Percentiles rank a stretch among this genome's conserved stretches.
Conservation (phyloP, 2,888 invertebrate species). For the Drosophila formosana region DNA sequence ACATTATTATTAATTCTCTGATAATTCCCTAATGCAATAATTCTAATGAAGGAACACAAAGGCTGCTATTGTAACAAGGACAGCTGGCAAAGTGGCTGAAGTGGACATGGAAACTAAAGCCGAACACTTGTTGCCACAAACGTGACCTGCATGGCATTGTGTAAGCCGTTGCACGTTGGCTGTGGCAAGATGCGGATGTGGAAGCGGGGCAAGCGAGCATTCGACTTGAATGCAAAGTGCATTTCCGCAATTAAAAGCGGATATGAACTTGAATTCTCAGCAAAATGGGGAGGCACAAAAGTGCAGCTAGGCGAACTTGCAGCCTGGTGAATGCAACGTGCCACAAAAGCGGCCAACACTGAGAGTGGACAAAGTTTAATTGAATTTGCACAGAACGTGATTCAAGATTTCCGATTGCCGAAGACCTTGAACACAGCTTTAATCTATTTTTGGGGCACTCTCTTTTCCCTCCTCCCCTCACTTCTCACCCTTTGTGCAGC, state of each 20-base stretch:
- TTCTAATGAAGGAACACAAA: slow-evolving; percentile 46
- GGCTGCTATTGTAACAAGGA: not conserved
- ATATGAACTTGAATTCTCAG: slow-evolving; percentile 65
- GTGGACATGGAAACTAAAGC: slow-evolving; percentile 13
- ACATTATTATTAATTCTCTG: not conserved
- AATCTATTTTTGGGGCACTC: not conserved
- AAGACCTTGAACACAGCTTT: slow-evolving; percentile 19
- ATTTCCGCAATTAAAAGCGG: slow-evolving; percentile 77
- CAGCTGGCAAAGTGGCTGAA: slow-evolving; percentile 32
- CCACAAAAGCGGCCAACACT: not conserved
- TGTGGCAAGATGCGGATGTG: not conserved
- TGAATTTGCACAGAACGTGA: slow-evolving; percentile 48
- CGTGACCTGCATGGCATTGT: slow-evolving; percentile 59
- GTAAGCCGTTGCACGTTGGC: slow-evolving; percentile 15
- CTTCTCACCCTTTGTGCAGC: not conserved
- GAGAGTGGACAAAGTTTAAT: slow-evolving; percentile 54
- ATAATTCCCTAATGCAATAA: slow-evolving; percentile 6
- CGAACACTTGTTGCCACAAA: slow-evolving; percentile 70
- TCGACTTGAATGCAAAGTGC: slow-evolving; percentile 35
- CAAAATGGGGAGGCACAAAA: slow-evolving; percentile 20
- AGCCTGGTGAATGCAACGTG: slow-evolving; percentile 24
- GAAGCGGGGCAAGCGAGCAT: not conserved
- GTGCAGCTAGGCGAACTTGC: not conserved
- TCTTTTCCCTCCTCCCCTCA: not conserved
- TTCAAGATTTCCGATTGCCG: slow-evolving; percentile 18